Percentiles rank a stretch among this genome's conserved stretches.
These are phyloP conservation scores for Sinohyriopsis cumingii DNA, from an alignment of 2,888 invertebrate genomes.

Conservation along the genomic window DNA sequence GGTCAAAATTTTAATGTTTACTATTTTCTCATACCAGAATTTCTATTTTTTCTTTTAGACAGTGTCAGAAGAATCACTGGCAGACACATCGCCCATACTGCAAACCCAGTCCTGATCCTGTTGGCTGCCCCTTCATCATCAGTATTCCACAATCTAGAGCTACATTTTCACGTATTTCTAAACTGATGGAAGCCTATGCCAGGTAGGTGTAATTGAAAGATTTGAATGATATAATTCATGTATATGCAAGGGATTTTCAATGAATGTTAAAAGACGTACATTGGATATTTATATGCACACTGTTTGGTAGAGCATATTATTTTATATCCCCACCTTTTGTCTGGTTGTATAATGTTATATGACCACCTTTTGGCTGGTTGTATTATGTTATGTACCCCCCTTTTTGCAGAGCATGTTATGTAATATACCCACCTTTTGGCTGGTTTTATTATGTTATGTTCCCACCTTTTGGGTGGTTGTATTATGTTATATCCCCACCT, in stretches of 20 bases:
- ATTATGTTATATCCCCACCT: no score
- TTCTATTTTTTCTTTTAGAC: conserved; percentile 45
- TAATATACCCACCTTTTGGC: no score
- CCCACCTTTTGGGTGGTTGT: no score
- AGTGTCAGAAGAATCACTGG: conserved; percentile 73
- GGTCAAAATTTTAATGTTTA: no score
- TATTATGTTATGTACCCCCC: no score
- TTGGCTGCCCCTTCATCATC: conserved; percentile 73
- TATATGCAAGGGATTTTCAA: not conserved
- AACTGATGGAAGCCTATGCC: conserved; percentile 72
- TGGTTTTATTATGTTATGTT: no score
- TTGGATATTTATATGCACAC: not conserved
- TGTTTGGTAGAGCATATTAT: conserved; percentile 1
- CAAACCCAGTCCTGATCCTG: conserved; percentile 55
- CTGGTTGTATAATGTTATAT: no score
- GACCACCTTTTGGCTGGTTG: no score
- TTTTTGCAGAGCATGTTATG: no score
- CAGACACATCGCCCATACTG: conserved; percentile 59
- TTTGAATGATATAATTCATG: not conserved
- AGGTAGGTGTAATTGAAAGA: conserved; percentile 45
- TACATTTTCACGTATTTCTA: conserved; percentile 71
- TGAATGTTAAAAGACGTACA: no score
- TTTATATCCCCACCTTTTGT: not conserved
- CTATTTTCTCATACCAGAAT: not conserved
- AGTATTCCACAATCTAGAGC: conserved; percentile 72